Percentiles rank a stretch among this genome's conserved stretches.
These are phyloP conservation scores for Phenganax subtilis DNA, from an alignment of 92 coral and sea anemone genomes.

Conservation along the genomic window DNA sequence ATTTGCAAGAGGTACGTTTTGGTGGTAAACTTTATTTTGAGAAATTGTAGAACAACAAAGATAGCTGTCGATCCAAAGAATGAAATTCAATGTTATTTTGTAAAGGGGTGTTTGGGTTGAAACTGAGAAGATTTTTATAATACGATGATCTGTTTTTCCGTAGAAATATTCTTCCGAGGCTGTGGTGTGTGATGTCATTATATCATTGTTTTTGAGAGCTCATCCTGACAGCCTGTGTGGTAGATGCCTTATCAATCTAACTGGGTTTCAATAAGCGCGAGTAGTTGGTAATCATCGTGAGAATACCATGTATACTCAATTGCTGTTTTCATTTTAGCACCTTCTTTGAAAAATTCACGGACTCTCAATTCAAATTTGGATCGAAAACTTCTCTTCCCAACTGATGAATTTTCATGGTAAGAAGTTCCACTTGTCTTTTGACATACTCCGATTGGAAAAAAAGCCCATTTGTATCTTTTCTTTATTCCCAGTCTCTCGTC, in stretches of 20 bases:
- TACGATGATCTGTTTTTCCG: not conserved
- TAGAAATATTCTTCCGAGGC: constrained; percentile 68
- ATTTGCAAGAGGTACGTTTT: constrained; percentile 40
- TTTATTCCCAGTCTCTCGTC: constrained; percentile 61
- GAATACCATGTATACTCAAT: not conserved
- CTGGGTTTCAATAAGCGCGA: too few relatives aligned
- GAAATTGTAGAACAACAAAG: not conserved
- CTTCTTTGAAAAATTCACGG: constrained; percentile 14
- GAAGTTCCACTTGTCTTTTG: not conserved
- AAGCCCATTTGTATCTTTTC: not conserved
- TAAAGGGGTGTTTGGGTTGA: too few relatives aligned
- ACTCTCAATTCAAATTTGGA: not conserved
- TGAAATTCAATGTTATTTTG: too few relatives aligned
- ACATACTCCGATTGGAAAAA: too few relatives aligned
- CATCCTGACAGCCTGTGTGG: constrained; percentile 67
- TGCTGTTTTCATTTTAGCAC: constrained; percentile 25
- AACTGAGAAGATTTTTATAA: not conserved
- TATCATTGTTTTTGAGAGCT: constrained; percentile 50
- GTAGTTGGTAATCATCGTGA: too few relatives aligned
- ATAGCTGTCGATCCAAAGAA: too few relatives aligned
- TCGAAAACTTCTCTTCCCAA: not conserved
- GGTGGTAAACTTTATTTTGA: constrained; percentile 17
- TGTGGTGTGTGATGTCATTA: constrained; percentile 52
- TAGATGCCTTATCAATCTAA: constrained; percentile 24
- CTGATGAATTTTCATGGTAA: constrained; percentile 30